Base-by-base conservation (phyloP, 2,888 invertebrate species). In the Alentia gelatinosa region DNA sequence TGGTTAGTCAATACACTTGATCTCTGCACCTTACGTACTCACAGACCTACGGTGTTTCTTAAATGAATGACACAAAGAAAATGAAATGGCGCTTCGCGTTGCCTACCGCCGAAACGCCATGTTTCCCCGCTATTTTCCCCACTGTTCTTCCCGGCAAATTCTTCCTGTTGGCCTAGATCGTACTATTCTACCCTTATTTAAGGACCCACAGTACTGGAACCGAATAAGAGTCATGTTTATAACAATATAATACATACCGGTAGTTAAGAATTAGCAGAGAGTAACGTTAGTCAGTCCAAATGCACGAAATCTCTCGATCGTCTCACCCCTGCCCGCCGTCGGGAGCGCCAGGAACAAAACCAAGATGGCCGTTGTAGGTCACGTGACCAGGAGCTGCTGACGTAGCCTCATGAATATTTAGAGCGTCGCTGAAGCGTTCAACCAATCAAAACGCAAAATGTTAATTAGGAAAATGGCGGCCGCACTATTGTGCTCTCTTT, bases 341-440 rank as follows among this genome's bases (percentile, higher is more conserved):
- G 74, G 47, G 90, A 79, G 90, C 90, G 90, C 90, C 90, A 90
- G 74, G 75, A 50, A 90, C 90, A 90, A 90, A 90, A 90, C 90
- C 90, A 90, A 90, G 90, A 90, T 90, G 90, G 90, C 90, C 47
- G 47, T 47, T 23, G 37, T 26, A 40, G 42, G 79, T 90, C 90
- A 90, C 90, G 90, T 90, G 90, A 90, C 90, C 23, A 50, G 79
- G 23, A 26, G 33, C 47, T 79, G 68, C 37, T 90, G 90, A 90
- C 90, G 90, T 90, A 86, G 42, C 47, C 35, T 63, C 63, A 89
- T 89, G 89, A 63, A 89, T 89, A 89, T 86, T 12, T 84, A 84
- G 26, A 35, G 35, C 3, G 23, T 26, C 26, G 30, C 33, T 30
- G 47, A 26, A 33, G 47, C 5, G 7, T 37, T 50, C 1, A 30